Evolutionary conservation across 2,888 invertebrate genomes (phyloP).

Genomic region (Diloba caeruleocephala): DNA sequence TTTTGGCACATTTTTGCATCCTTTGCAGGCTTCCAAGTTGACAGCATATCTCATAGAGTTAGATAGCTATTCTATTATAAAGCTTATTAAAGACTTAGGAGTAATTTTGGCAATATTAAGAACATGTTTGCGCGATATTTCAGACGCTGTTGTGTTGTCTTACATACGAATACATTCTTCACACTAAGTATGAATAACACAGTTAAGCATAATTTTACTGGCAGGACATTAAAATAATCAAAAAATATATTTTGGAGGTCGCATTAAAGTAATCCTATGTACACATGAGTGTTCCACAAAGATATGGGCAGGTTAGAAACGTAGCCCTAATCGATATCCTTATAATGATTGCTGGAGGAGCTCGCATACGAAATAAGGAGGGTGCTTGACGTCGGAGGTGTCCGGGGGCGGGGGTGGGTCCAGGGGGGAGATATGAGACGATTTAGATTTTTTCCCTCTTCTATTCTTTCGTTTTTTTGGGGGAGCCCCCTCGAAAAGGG

Average conservation of each 20-base stretch:
- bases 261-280: constrained; percentile 72
- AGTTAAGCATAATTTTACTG: constrained; percentile 7
- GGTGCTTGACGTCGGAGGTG: constrained; percentile 86
- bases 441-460: constrained; percentile 90
- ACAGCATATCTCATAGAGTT: too few species aligned
- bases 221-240: constrained; percentile 15
- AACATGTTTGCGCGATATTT: too few species aligned
- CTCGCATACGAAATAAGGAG: constrained; percentile 90
- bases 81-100: too few species aligned
- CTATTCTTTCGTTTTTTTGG: constrained; percentile 89
- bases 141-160: too few species aligned
- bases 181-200: neutral
- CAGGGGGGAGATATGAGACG: constrained; percentile 87
- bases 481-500: constrained; percentile 89
- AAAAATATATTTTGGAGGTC: constrained; percentile 46
- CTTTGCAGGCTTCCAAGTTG: too few species aligned
- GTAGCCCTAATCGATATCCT: constrained; percentile 89
- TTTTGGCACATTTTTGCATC: neutral
- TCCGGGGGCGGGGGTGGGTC: constrained; percentile 72
- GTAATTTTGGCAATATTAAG: too few species aligned
- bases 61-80: too few species aligned
- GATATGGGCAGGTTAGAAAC: constrained; percentile 87
- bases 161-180: neutral
- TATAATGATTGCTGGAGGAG: constrained; percentile 89
- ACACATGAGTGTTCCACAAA: constrained; percentile 81